Base-by-base conservation (phyloP, 2,888 invertebrate genomes). In the Chelonus formosanus region DNA sequence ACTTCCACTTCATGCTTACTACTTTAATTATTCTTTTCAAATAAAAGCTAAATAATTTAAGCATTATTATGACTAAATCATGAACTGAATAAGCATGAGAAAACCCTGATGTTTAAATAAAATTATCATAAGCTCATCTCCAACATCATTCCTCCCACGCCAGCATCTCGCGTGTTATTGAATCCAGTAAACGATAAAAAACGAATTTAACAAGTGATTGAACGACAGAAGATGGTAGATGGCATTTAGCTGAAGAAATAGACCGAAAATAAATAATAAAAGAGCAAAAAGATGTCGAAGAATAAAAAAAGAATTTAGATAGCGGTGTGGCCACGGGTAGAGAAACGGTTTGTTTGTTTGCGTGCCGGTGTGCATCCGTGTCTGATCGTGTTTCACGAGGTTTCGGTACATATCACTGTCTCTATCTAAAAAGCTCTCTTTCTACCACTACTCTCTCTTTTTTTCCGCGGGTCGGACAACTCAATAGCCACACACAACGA, bases 311-410 rank as follows among this genome's bases (percentile, higher is more conserved):
- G 66, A 6, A 5, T 32, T 20, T 52, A 61, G 60, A 71, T 65
- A 65, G 65, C 61, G 63, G 61, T 69, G 67, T 68, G 68, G 70
- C 63, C 68, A 69, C 65, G 56, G 58, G 68, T 56, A 63, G 68
- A 71, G 61, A 64, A 60, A 68, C 58, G 62, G 59, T 63, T 35
- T 77, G 80, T 81, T 80, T 80, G 79, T 79, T 80, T 80, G 81
- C 75, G 75, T 76, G 79, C 72, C 73, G 74, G 76, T 77, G 78
- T 79, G 78, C 81, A 81, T 80, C 78, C 78, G 77, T 82, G 81
- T 81, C 81, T 73, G 80, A 81, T 82, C 81, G 77, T 81, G 80
- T 82, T 81, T 80, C 81, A 80, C 77, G 76, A 79, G 78, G 75
- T 76, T 80, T 77, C 63, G 71, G 73, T 70, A 74, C 71, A 68